These are phyloP conservation scores for Cyclopterus lumpus DNA, from an alignment of 2,797 vertebrate species.

Conservation along the genomic window DNA sequence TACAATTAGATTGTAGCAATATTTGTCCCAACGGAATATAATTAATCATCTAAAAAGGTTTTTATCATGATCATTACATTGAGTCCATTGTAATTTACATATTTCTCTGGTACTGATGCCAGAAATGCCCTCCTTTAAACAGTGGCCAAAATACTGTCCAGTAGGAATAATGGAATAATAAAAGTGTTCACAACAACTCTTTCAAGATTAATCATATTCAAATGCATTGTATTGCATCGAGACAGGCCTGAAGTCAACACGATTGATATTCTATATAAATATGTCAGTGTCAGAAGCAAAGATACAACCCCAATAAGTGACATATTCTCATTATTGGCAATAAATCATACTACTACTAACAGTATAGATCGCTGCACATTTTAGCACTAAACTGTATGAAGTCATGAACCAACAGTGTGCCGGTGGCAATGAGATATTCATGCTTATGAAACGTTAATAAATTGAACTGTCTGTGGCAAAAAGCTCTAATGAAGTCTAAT, in stretches of 20 bases:
- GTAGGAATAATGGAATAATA: constrained; percentile 57
- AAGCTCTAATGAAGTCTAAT: constrained; percentile 44
- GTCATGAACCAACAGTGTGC: constrained; percentile 22
- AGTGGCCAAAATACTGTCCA: constrained; percentile 59
- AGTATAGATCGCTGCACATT: constrained; percentile 5
- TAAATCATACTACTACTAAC: background rate
- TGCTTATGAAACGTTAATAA: constrained; percentile 64
- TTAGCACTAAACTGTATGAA: constrained; percentile 15
- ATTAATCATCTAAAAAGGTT: constrained; percentile 57
- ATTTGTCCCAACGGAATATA: constrained; percentile 25
- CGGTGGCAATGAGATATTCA: constrained; percentile 57
- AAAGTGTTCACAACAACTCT: constrained; percentile 62
- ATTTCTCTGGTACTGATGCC: constrained; percentile 34
- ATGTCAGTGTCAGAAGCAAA: constrained; percentile 11
- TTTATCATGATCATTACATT: constrained; percentile 54
- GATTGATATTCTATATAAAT: constrained; percentile 26
- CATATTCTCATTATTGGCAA: background rate
- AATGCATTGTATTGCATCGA: constrained; percentile 24
- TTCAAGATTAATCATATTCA: constrained; percentile 52
- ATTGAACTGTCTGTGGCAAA: constrained; percentile 47
- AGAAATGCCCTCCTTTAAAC: constrained; percentile 25
- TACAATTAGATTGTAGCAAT: constrained; percentile 40
- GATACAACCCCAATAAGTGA: background rate
- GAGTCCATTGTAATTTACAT: constrained; percentile 55
- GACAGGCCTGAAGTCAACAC: constrained; percentile 16